Base-by-base conservation (phyloP, 2,888 invertebrate species). In the Escarpia spicata region DNA sequence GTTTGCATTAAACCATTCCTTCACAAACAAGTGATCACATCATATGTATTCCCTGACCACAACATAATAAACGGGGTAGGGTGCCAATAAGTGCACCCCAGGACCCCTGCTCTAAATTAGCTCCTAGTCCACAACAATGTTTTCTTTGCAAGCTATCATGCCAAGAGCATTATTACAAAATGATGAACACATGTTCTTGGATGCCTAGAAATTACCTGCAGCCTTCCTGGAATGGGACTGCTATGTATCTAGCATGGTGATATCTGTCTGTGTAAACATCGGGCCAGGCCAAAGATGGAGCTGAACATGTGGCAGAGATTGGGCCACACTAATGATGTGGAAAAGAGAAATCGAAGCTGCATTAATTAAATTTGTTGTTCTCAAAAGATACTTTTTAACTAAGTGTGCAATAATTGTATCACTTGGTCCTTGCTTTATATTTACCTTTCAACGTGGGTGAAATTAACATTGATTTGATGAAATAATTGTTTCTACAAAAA, bases 121-220 rank as follows among this genome's bases (percentile, higher is more conserved):
- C 75, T 26, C 75, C 75, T 75, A 75, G 75, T 75, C 75, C n/a
- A 26, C 3, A 75, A 75, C 19, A 26, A 75, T 75, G 75, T 75
- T 75, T 75, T 75, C 75, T 75, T 75, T 75, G 75, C 75, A 75
- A 75, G 75, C 75, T 75, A 75, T 75, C 75, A 75, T 75, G 75
- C 75, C 75, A 75, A 75, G 75, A 75, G 75, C 75, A 75, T 75
- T 75, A 75, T 75, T 75, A 75, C 75, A 75, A 75, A 75, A 75
- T 75, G 75, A 75, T 6, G 75, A 75, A 75, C 75, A 75, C 75
- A 75, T 75, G 75, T 75, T 75, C 75, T 26, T 75, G 75, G 75
- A 75, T 75, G 75, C 75, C 75, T 75, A n/a, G 75, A 75, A 75
- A 75, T 75, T 75, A 75, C 75, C 75, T 75, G 75, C 75, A 75